Evolutionary conservation across 1,140 invertebrate species (phyloP).

Genomic region (Drosophila persimilis): DNA sequence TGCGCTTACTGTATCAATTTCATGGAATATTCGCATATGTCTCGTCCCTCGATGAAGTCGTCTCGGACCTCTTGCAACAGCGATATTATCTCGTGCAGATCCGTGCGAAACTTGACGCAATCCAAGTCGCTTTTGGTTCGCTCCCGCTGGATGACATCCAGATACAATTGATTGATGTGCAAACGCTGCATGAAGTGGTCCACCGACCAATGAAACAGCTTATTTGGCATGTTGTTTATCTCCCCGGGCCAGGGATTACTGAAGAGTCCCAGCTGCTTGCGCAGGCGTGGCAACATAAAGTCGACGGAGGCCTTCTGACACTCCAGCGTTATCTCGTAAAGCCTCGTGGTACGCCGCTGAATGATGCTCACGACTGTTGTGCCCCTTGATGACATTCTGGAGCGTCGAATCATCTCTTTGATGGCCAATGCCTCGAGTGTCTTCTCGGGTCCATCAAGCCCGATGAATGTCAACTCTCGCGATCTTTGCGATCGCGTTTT

Average conservation of each 20-base stretch:
- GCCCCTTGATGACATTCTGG: not conserved
- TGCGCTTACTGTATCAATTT: conserved; percentile 21
- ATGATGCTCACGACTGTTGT: not conserved
- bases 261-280: conserved; percentile 23
- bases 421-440: conserved; percentile 24
- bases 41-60: not conserved
- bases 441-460: not conserved
- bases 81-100: conserved; percentile 36
- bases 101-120: conserved; percentile 47
- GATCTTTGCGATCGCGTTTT: not conserved
- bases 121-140: conserved; percentile 24
- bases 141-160: conserved; percentile 47
- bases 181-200: conserved; percentile 37
- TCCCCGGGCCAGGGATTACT: conserved; percentile 35
- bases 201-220: conserved; percentile 50
- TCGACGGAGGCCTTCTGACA: conserved; percentile 45
- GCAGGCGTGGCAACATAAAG: conserved; percentile 34
- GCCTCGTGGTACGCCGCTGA: not conserved
- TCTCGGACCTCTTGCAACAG: conserved; percentile 21
- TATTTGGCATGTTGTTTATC: conserved; percentile 16
- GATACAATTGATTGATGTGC: conserved; percentile 33
- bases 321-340: not conserved
- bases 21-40: conserved; percentile 26
- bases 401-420: not conserved
- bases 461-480: too few relatives aligned